Base-by-base conservation (phyloP, 2,888 invertebrate species). In the Julus scandinavius region DNA sequence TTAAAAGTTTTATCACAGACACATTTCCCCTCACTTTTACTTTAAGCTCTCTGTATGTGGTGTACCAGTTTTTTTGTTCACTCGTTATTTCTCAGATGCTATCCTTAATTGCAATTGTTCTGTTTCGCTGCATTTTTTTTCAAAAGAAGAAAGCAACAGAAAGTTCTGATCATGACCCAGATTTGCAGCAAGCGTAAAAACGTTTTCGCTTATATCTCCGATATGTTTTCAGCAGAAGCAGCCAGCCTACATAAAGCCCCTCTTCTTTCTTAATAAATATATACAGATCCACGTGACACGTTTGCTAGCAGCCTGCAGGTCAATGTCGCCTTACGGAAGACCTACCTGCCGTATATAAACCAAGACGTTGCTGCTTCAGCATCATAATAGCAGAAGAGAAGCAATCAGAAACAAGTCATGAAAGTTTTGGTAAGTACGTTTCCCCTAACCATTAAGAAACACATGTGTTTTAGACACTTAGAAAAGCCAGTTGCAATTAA, bases 241-340 rank as follows among this genome's bases (percentile, higher is more conserved):
- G 85, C 85, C 85, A 49, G 85, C 85, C 85, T 49, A 85, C 85
- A 85, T 85, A 49, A 85, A 85, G 17, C 41, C 45, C 45, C 49
- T 85, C 85, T 85, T 85, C 85, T 85, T 85, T 29, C 29, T 29
- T 85, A 49, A 49, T 49, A 49, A 49, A n/a, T 85, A 15, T 84
- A n/a, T 17, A 49, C 45, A 85, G 6, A 85, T 85, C 85, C 49
- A 85, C 85, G 85, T 85, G 85, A 85, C 85, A 85, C 85, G 85
- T 15, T 85, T 85, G n/a, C 72, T n/a, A 5, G 72, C 29, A 20
- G 49, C 45, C 85, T 41, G n/a, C 85, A 85, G 85, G 85, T 85
- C 85, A 85, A 85, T 85, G 85, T 85, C 85, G 85, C 45, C 45
- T 13, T 49, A 85, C 85, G 85, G 85, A 85, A 85, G 85, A 85